Base-by-base conservation (phyloP, 2,113 vertebrate species). In the Etia nguti region DNA sequence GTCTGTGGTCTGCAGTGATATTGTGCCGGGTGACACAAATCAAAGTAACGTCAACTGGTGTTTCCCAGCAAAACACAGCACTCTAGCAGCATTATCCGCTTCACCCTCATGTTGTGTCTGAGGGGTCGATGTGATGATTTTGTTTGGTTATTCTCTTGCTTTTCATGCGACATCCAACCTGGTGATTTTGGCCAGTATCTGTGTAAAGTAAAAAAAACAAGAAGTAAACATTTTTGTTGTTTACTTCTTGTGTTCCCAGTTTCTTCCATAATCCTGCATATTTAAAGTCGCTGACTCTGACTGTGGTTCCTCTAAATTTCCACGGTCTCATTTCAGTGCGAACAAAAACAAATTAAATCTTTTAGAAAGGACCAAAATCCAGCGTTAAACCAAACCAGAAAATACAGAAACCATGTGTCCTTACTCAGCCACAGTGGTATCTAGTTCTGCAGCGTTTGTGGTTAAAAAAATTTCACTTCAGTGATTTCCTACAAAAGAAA, bases 271-370 rank as follows among this genome's bases (percentile, higher is more conserved):
- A 77, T 31, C 43, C 70, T 77, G 46, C 70, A 50, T n/a, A 29
- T 73, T 79, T 29, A 56, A 13, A 82, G 20, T 16, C 15, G 8
- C 46, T 20, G 22, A 46, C 43, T 80, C 79, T 29, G 38, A 26
- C 7, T 20, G 52, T 18, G 54, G 68, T 59, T 36, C 36, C 6
- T 36, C 24, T 22, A 31, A 43, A 60, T 15, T 41, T 56, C 31
- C 16, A 48, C 11, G 3, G 18, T 82, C 8, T 38, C 6, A 15
- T 29, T 79, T 84, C 48, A 82, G 31, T 80, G 48, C 13, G 13
- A 86, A 81, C 38, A 10, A 85, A 68, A 90, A 73, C 34, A n/a
- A 80, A 48, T 88, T 60, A 80, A 62, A 92, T 36, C 26, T 20
- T 31, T 10, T 79, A 22, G 73, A 22, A 11, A 29, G 8, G 43